These are phyloP conservation scores for Sparus aurata DNA, from an alignment of 2,797 vertebrate genomes.

Conservation along the genomic window DNA sequence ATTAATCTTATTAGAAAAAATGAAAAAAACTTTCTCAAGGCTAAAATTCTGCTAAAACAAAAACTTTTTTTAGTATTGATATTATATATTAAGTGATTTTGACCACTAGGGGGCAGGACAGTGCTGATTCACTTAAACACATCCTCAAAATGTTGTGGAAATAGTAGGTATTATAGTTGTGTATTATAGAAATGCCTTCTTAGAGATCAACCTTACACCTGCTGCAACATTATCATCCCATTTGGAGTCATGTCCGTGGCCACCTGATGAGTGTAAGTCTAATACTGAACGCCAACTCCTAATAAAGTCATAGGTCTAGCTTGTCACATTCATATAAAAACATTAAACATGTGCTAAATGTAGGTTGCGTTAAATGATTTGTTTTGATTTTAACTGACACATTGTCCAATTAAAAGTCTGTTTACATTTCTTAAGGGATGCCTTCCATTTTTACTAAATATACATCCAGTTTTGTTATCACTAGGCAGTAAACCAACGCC, in stretches of 20 bases:
- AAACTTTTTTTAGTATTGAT: not conserved
- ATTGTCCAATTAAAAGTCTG: no score
- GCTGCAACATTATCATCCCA: not conserved
- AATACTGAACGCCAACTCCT: not conserved
- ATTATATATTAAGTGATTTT: not conserved
- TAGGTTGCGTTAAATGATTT: not conserved
- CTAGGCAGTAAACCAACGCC: not conserved
- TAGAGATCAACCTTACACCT: not conserved
- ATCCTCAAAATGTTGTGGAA: not conserved
- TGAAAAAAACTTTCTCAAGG: not conserved
- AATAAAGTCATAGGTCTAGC: not conserved
- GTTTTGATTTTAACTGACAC: not conserved
- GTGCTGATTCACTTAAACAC: not conserved
- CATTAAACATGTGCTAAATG: not conserved
- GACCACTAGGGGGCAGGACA: slow-evolving; percentile 20
- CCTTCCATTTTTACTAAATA: not conserved
- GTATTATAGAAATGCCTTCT: no score
- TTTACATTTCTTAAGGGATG: not conserved
- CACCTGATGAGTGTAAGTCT: not conserved
- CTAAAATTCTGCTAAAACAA: not conserved
- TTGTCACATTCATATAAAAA: not conserved
- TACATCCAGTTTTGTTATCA: not conserved
- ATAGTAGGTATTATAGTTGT: not conserved
- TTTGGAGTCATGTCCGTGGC: not conserved
- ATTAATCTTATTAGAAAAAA: not conserved